Evolutionary conservation across 1,140 invertebrate species (phyloP).

Genomic region (Delia radicum): DNA sequence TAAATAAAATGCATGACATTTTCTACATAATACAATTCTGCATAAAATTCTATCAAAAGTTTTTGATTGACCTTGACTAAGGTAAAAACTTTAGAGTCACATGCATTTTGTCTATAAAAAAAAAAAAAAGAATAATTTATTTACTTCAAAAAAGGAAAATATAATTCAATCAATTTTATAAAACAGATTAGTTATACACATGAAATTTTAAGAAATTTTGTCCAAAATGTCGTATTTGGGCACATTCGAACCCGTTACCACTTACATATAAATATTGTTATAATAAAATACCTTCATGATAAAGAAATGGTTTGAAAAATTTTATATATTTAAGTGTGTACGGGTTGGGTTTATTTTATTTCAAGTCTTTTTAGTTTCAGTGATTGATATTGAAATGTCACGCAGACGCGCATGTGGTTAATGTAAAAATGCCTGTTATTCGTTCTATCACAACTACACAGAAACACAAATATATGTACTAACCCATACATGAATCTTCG

Average conservation of each 20-base stretch:
- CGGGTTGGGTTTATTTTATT: background rate
- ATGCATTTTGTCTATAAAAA: background rate
- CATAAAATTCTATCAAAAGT: background rate
- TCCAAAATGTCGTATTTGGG: conserved; percentile 53
- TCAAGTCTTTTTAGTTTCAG: background rate
- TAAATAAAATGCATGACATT: too few species aligned
- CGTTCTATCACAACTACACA: background rate
- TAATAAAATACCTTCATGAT: background rate
- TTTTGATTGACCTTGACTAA: background rate
- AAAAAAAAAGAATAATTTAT: background rate
- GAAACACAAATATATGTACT: background rate
- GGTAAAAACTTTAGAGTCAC: background rate
- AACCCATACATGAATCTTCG: too few species aligned
- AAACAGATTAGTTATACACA: too few species aligned
- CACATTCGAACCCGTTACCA: background rate
- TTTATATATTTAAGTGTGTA: background rate
- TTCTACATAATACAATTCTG: too few species aligned
- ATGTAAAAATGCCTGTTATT: conserved; percentile 32
- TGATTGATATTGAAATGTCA: conserved; percentile 55
- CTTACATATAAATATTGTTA: too few species aligned
- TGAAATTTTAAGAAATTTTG: conserved; percentile 40
- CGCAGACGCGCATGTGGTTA: conserved; percentile 55
- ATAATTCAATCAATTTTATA: too few species aligned
- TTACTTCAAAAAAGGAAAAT: background rate
- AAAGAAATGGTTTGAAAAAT: background rate